phyloP scores from a whole-genome alignment of 1,140 invertebrate genomes.

The Zaprionus lachaisei region DNA sequence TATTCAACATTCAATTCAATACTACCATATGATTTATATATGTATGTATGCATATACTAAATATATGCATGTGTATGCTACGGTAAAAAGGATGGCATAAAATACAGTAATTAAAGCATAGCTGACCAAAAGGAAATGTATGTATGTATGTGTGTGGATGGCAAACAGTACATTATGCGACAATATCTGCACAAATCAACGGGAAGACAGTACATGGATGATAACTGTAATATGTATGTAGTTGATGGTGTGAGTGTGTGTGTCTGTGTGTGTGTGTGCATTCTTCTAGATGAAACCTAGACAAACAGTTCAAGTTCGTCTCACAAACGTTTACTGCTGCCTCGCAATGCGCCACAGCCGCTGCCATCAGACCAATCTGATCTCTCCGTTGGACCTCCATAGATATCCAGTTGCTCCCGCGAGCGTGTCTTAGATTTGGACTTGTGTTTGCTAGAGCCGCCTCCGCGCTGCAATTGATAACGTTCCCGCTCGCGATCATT shows the following conservation, averaged over 20 bases:
- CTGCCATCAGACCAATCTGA: constrained; percentile 71
- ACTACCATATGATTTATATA: constrained; percentile 66
- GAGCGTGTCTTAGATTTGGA: constrained; percentile 66
- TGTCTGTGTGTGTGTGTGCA: not conserved
- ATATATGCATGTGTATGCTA: constrained; percentile 31
- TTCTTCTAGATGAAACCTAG: constrained; percentile 44
- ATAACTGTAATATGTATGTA: not conserved
- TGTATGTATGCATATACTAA: constrained; percentile 1
- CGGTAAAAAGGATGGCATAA: constrained; percentile 58
- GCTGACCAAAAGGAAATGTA: not conserved
- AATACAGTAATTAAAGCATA: constrained; percentile 72
- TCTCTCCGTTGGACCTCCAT: constrained; percentile 45
- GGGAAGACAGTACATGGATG: constrained; percentile 30
- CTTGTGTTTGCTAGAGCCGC: constrained; percentile 59
- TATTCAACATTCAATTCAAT: constrained; percentile 74
- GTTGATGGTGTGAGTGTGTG: constrained; percentile 7
- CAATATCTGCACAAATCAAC: constrained; percentile 48
- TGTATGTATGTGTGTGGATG: constrained; percentile 50
- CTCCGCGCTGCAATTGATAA: constrained; percentile 57
- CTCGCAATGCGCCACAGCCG: constrained; percentile 16
- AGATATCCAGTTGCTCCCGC: constrained; percentile 67
- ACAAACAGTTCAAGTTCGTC: constrained; percentile 65
- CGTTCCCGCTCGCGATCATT: constrained; percentile 56
- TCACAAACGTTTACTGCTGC: constrained; percentile 66
- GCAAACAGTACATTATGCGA: constrained; percentile 73